These are phyloP conservation scores for Orius insidiosus DNA, from an alignment of 1,140 invertebrate species.

Conservation along the genomic window DNA sequence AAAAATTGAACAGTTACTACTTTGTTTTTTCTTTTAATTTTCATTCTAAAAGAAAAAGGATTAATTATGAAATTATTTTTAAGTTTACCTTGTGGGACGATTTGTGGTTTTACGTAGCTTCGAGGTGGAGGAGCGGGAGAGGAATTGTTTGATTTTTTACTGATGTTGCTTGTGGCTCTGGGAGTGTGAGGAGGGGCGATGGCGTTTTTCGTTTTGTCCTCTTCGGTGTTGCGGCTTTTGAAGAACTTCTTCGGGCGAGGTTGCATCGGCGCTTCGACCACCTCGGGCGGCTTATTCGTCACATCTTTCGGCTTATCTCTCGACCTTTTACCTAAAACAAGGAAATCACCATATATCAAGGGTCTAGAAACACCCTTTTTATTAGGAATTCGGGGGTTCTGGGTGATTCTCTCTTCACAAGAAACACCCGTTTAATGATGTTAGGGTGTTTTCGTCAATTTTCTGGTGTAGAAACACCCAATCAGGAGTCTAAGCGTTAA, in stretches of 20 bases:
- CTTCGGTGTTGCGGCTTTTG: slow-evolving; percentile 58
- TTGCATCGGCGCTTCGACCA: slow-evolving; percentile 25
- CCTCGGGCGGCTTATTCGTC: slow-evolving; percentile 5
- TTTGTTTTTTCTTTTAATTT: too few relatives aligned
- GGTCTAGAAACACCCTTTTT: too few relatives aligned
- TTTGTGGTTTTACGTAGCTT: slow-evolving; percentile 9
- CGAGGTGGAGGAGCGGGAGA: slow-evolving; percentile 9
- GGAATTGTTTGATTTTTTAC: not conserved
- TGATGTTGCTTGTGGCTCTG: slow-evolving; percentile 11
- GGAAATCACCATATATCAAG: too few relatives aligned
- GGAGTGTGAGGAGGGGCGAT: slow-evolving; percentile 7
- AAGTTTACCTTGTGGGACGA: not conserved
- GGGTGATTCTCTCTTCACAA: too few relatives aligned
- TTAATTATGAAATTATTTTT: not conserved
- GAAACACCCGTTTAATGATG: too few relatives aligned
- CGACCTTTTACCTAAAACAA: too few relatives aligned
- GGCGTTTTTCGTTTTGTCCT: slow-evolving; percentile 17
- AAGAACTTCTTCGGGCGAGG: slow-evolving; percentile 80
- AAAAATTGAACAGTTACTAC: too few relatives aligned
- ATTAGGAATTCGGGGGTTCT: too few relatives aligned
- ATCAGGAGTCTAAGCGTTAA: too few relatives aligned
- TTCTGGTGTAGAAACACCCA: too few relatives aligned
- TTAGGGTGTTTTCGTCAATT: too few relatives aligned
- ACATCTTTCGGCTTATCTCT: not conserved
- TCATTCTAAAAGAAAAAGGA: not conserved